A percentile compares a stretch with the other conserved stretches of the same genome.
Conservation (phyloP, 2,888 invertebrate species). For the Catocala sponsa region DNA sequence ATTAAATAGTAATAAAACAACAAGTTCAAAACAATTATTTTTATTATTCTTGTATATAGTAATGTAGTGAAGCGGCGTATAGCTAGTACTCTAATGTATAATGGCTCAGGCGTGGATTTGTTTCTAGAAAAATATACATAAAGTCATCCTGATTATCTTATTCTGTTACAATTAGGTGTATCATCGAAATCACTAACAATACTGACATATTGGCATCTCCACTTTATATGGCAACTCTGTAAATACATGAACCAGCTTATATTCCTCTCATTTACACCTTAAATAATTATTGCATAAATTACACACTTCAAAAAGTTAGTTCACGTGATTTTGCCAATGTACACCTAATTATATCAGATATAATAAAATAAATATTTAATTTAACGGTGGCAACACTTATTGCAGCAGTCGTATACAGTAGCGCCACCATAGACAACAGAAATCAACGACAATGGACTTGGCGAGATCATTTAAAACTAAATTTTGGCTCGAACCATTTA, state of each 20-base stretch:
- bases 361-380: conserved; percentile 3
- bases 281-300: conserved; percentile 55
- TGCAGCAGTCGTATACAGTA: conserved; percentile 50
- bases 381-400: conserved; percentile 45
- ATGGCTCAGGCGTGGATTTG: conserved; percentile 66
- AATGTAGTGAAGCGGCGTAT: conserved; percentile 83
- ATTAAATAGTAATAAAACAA: conserved; percentile 59
- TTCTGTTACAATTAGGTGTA: conserved; percentile 40
- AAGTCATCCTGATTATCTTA: conserved; percentile 34
- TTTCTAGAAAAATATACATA: conserved; percentile 57
- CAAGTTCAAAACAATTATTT: conserved; percentile 82
- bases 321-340: conserved; percentile 36
- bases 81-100: conserved; percentile 80
- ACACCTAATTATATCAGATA: conserved; percentile 35
- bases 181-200: conserved; percentile 43
- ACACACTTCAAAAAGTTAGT: conserved; percentile 32
- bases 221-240: conserved; percentile 27
- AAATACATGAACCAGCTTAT: conserved; percentile 20
- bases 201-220: conserved; percentile 24
- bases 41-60: conserved; percentile 84
- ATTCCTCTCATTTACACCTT: conserved; percentile 38
- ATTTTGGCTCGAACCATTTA: conserved; percentile 21
- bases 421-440: conserved; percentile 34
- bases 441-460: conserved; percentile 27
- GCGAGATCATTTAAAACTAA: conserved; percentile 48